phyloP scores from a whole-genome alignment of 2,888 invertebrate genomes.

The Epistrophe eligans region DNA sequence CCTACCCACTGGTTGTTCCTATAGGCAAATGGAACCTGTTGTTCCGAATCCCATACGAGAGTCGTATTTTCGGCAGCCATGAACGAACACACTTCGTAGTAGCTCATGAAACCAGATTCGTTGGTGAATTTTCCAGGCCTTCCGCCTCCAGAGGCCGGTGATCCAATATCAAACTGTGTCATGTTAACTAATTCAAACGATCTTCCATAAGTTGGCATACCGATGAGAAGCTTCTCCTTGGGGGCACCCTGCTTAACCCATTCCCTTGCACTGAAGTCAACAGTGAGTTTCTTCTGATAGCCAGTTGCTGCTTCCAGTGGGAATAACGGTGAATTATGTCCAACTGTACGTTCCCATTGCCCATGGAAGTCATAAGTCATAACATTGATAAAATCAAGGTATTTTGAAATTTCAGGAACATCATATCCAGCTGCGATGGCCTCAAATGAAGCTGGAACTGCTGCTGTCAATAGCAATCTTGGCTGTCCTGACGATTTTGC shows the following conservation, averaged over 20 bases:
- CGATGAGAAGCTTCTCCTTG: conserved; percentile 96
- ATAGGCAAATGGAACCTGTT: conserved; percentile 97
- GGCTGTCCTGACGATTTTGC: conserved; percentile 94
- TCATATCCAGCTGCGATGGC: conserved; percentile 97
- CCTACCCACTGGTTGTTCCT: conserved; percentile 96
- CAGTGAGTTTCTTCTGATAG: conserved; percentile 96
- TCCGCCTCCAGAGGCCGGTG: conserved; percentile 95
- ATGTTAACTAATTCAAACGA: conserved; percentile 94
- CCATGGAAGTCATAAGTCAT: conserved; percentile 99
- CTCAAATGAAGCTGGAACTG: conserved; percentile 96
- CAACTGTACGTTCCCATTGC: conserved; percentile 96
- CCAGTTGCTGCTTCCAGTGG: conserved; percentile 95
- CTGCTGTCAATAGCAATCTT: conserved; percentile 91
- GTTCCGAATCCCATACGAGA: conserved; percentile 97
- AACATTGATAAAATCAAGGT: conserved; percentile 96
- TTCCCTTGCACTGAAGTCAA: conserved; percentile 95
- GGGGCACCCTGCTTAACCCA: conserved; percentile 97
- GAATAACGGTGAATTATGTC: conserved; percentile 96
- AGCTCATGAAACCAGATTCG: conserved; percentile 97
- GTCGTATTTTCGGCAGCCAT: conserved; percentile 95
- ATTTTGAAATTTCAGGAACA: conserved; percentile 96
- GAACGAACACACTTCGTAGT: conserved; percentile 97
- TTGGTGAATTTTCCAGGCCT: conserved; percentile 93
- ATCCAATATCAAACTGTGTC: conserved; percentile 96
- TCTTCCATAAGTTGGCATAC: conserved; percentile 97